These are phyloP conservation scores for Polypterus senegalus DNA, from an alignment of 2,113 vertebrate genomes.

Conservation along the genomic window DNA sequence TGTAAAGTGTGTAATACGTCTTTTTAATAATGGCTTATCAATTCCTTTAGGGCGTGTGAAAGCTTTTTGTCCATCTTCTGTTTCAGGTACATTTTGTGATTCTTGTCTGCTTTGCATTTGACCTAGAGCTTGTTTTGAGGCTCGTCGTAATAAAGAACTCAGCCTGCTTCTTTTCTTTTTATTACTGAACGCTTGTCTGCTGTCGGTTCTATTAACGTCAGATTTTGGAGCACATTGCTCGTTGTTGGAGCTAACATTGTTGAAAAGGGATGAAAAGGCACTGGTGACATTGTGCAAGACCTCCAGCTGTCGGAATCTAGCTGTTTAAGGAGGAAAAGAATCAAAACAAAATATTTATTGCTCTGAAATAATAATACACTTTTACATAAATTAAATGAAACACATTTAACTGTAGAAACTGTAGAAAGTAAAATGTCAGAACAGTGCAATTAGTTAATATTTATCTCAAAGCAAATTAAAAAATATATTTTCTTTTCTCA, in stretches of 20 bases:
- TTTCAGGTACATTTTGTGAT: neutral
- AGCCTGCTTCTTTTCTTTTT: constrained; percentile 17
- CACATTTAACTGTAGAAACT: too few species aligned
- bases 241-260: constrained; percentile 3
- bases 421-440: neutral
- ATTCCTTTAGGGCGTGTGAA: neutral
- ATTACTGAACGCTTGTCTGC: accelerated
- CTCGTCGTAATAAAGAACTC: constrained; percentile 26
- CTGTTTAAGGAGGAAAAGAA: constrained; percentile 13
- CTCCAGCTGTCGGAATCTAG: constrained; percentile 40
- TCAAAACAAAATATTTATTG: neutral
- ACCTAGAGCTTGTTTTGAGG: constrained; percentile 16
- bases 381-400: too few species aligned
- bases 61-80: neutral
- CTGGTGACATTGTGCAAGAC: constrained; percentile 29
- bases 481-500: too few species aligned
- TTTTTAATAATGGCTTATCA: accelerated
- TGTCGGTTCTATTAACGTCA: neutral
- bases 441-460: neutral
- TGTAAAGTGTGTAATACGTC: neutral
- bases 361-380: neutral
- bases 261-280: constrained; percentile 38
- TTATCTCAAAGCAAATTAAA: too few species aligned
- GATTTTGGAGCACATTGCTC: constrained; percentile 8
- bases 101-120: neutral